Evolutionary conservation across 1,140 invertebrate species (phyloP), one percentile per base, ranked within the genome.

Genomic region (Nomia melanderi): DNA sequence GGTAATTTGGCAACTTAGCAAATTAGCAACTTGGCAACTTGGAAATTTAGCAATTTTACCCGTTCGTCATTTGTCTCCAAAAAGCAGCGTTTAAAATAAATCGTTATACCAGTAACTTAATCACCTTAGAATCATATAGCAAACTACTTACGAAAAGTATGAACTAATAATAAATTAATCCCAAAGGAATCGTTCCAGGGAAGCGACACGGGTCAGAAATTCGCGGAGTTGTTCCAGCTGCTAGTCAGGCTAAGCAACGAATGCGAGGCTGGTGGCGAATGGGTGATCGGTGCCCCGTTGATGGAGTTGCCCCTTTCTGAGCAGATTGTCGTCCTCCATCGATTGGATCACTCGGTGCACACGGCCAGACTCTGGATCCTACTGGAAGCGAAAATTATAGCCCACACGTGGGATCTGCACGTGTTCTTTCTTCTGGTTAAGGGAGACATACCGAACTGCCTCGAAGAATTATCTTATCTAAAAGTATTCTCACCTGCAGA

Each of bases 341-440:
- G 96, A 86, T 91, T 96, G 94, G 96, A 96, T 91, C 96, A 96
- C 84, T 96, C 96, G 0, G 93, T 96, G 14, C 96, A 96, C 84
- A 96, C 95, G 0, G 95, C 94, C 83, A 93, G 96, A 31, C 87
- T 96, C 0, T 97, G 96, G 96, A 94, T 95, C 36, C 91, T 94
- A 33, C 94, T 94, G 9, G 95, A 95, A 88, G 94, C 95, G 0
- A 94, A 95, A 70, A 93, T 94, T 60, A 92, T 96, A 20, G 95
- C 95, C 17, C 95, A 96, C 76, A 93, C 93, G 31, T 97, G 96
- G 96, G 93, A 95, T 54, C 94, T 96, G 86, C 93, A 95, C 50
- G 94, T 94, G 23, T 96, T 96, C 89, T 95, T 95, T 81, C 83
- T 92, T 12, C 78, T 93, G 0, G 91, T 92, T 5, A 93, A 93